A percentile compares a stretch with the other conserved stretches of the same genome.
These are phyloP conservation scores for Drosophila setifemur DNA, from an alignment of 1,140 invertebrate species.

Conservation along the genomic window DNA sequence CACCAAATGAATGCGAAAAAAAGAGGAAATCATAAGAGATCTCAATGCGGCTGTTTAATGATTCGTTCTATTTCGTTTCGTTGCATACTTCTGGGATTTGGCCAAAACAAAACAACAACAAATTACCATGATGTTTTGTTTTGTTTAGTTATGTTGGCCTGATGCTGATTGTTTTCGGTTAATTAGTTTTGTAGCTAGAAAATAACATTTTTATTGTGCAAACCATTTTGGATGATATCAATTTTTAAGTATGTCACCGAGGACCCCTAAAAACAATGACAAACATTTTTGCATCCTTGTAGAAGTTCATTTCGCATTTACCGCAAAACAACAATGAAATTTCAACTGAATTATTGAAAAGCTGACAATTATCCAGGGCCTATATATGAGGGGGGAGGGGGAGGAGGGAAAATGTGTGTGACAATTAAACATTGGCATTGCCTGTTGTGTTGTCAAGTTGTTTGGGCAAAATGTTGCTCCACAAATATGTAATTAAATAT, in stretches of 20 bases:
- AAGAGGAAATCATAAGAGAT: slow-evolving; percentile 17
- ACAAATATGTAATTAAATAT: slow-evolving; percentile 62
- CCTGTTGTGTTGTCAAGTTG: slow-evolving; percentile 44
- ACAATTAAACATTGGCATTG: slow-evolving; percentile 56
- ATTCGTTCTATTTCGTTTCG: slow-evolving; percentile 42
- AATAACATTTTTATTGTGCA: slow-evolving; percentile 28
- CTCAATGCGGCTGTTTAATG: slow-evolving; percentile 54
- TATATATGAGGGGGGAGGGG: neutral
- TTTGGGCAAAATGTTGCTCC: slow-evolving; percentile 21
- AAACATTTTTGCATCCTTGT: slow-evolving; percentile 40
- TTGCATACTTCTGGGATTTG: neutral
- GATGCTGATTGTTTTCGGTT: slow-evolving; percentile 47
- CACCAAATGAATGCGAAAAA: slow-evolving; percentile 4
- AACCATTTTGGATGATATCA: slow-evolving; percentile 55
- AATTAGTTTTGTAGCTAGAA: slow-evolving; percentile 53
- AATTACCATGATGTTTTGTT: no score
- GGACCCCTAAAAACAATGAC: slow-evolving; percentile 12
- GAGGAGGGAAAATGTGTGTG: slow-evolving; percentile 19
- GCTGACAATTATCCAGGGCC: slow-evolving; percentile 52
- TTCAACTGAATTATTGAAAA: slow-evolving; percentile 62
- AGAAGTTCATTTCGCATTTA: slow-evolving; percentile 46
- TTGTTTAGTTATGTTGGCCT: slow-evolving; percentile 1
- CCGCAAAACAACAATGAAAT: slow-evolving; percentile 52
- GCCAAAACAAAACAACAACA: slow-evolving; percentile 10
- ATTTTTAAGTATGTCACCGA: slow-evolving; percentile 52